Conservation (phyloP, 2,888 invertebrate species). For the Caenorhabditis sp. region DNA sequence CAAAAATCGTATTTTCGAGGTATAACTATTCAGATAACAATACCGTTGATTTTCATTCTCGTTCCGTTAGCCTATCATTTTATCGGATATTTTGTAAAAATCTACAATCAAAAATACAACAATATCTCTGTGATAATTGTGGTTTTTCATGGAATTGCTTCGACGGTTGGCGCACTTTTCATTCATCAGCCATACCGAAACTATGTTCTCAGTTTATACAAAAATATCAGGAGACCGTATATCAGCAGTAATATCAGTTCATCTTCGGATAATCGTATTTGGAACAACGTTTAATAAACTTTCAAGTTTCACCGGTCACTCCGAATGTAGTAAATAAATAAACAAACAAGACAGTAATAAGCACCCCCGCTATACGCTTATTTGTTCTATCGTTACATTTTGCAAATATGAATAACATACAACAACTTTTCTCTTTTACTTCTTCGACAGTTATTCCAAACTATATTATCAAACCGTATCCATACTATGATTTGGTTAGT, state of each 20-base stretch:
- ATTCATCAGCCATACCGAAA: not conserved
- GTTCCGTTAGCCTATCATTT: not conserved
- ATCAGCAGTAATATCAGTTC: too few species aligned
- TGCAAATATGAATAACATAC: not conserved
- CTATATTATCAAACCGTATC: constrained; percentile 16
- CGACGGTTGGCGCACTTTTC: not conserved
- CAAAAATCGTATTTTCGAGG: not conserved
- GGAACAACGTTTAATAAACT: too few species aligned
- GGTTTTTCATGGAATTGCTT: not conserved
- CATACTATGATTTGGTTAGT: constrained; percentile 25
- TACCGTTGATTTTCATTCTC: not conserved
- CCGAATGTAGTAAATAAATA: not conserved
- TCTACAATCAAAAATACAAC: not conserved
- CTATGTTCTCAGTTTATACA: not conserved
- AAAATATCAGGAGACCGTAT: not conserved
- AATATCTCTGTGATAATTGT: not conserved
- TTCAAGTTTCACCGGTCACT: not conserved
- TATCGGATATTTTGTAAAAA: not conserved
- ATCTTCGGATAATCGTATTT: too few species aligned
- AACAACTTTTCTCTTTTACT: not conserved
- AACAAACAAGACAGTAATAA: not conserved
- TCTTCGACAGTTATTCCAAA: not conserved
- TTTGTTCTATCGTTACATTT: not conserved
- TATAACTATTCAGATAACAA: not conserved
- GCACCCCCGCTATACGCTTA: not conserved